Conservation (phyloP, 1,140 invertebrate genomes). For the Drosophila bocqueti region DNA sequence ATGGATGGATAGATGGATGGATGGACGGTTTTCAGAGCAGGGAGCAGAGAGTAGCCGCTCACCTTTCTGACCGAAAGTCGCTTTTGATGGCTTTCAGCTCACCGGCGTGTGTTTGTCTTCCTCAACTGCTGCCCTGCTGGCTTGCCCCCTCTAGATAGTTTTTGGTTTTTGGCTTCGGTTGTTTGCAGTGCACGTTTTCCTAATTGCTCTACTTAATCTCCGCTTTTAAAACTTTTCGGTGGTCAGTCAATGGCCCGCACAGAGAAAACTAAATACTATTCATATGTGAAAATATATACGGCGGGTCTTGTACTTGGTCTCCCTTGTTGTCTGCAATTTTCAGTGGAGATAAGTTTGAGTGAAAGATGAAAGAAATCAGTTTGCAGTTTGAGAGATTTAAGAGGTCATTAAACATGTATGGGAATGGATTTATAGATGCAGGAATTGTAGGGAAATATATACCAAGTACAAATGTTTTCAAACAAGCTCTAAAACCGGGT, state of each 20-base stretch:
- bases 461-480: too few species aligned
- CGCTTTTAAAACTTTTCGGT: conserved; percentile 53
- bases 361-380: conserved; percentile 35
- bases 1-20: neutral
- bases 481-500: too few species aligned
- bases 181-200: conserved; percentile 55
- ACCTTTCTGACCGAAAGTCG: conserved; percentile 54
- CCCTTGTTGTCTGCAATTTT: conserved; percentile 12
- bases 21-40: conserved; percentile 30
- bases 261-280: conserved; percentile 56
- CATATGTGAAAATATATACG: conserved; percentile 21
- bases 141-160: conserved; percentile 9
- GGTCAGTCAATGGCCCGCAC: conserved; percentile 61
- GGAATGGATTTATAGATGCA: neutral
- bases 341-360: conserved; percentile 18
- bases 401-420: conserved; percentile 1
- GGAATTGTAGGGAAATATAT: neutral
- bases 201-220: conserved; percentile 75
- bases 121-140: conserved; percentile 6
- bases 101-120: conserved; percentile 42
- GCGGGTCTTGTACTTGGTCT: neutral
- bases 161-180: conserved; percentile 27
- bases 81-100: conserved; percentile 50
- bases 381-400: conserved; percentile 2
- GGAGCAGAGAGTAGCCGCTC: conserved; percentile 48